phyloP scores from a whole-genome alignment of 2,113 vertebrate species.

The Zosterops japonicus region DNA sequence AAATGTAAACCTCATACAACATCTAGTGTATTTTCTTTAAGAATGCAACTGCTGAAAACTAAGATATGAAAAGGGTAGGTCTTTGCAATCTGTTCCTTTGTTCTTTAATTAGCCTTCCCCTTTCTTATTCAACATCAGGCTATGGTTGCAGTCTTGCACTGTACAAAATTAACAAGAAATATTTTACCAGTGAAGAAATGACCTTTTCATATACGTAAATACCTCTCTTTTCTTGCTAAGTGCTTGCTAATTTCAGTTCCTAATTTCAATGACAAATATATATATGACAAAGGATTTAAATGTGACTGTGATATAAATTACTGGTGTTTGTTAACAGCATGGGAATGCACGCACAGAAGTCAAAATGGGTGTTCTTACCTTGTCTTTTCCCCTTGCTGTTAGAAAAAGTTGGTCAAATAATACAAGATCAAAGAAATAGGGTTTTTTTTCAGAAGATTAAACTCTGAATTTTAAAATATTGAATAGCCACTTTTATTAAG shows the following conservation, averaged over 20 bases:
- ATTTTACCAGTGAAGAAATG: not conserved
- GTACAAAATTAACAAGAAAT: not conserved
- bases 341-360: not conserved
- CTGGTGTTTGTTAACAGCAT: not conserved
- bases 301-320: not conserved
- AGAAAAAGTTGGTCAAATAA: not conserved
- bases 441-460: not conserved
- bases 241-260: conserved; percentile 19
- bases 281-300: not conserved
- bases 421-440: not conserved
- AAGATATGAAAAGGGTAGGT: not conserved
- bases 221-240: not conserved
- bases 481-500: not conserved
- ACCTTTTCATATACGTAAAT: not conserved
- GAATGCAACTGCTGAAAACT: not conserved
- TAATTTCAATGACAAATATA: not conserved
- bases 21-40: not conserved
- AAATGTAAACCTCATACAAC: not conserved
- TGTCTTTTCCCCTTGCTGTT: not conserved
- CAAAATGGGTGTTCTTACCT: not conserved
- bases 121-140: not conserved
- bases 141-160: not conserved
- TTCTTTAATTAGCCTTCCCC: conserved; percentile 11
- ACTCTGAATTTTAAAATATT: not conserved
- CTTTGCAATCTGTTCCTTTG: not conserved